phyloP scores from a whole-genome alignment of 2,797 vertebrate genomes.

The Huso huso region DNA sequence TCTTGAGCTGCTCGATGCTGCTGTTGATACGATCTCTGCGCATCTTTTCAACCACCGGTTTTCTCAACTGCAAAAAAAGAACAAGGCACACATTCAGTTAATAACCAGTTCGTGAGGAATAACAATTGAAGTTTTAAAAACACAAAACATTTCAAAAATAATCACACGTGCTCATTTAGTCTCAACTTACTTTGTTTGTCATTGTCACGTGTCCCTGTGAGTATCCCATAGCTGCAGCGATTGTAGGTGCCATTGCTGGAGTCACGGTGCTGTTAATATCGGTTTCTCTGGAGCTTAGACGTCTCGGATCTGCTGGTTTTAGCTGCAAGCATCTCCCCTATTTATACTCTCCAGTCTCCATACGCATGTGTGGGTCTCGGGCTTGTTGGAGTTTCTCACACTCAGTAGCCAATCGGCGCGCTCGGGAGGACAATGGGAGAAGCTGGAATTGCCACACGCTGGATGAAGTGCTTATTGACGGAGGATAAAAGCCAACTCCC shows the following conservation, averaged over 20 bases:
- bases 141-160: background rate
- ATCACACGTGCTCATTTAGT: too few species aligned
- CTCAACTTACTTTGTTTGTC: slow-evolving; percentile 29
- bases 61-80: slow-evolving; percentile 16
- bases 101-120: background rate
- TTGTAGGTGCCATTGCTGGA: slow-evolving; percentile 37
- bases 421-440: slow-evolving; percentile 7
- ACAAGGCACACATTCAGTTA: background rate
- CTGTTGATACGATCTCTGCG: slow-evolving; percentile 21
- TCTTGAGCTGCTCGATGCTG: too few species aligned
- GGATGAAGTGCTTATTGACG: slow-evolving; percentile 13
- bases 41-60: slow-evolving; percentile 31
- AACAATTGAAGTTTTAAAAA: too few species aligned
- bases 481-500: slow-evolving; percentile 35
- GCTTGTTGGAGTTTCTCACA: slow-evolving; percentile 60
- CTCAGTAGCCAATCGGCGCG: slow-evolving; percentile 52
- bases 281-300: slow-evolving; percentile 13
- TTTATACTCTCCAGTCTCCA: slow-evolving; percentile 44
- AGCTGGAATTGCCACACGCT: slow-evolving; percentile 16
- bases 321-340: slow-evolving; percentile 21
- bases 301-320: slow-evolving; percentile 12
- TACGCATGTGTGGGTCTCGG: slow-evolving; percentile 51
- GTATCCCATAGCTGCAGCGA: slow-evolving; percentile 15
- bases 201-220: slow-evolving; percentile 25
- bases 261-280: too few species aligned